These are phyloP conservation scores for Thelaira solivaga DNA, from an alignment of 2,888 invertebrate species.

Conservation along the genomic window DNA sequence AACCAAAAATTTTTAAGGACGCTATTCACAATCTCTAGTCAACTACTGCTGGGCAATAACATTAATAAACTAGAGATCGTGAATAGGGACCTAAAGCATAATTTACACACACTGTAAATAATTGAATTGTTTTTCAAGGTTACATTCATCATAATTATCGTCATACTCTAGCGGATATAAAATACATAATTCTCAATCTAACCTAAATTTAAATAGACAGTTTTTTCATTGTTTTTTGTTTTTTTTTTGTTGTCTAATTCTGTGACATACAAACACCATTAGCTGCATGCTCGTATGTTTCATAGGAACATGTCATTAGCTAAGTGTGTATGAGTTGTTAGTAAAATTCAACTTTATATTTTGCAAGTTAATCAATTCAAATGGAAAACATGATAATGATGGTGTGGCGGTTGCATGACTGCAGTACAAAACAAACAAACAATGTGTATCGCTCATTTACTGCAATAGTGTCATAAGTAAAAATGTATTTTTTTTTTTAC, in stretches of 20 bases:
- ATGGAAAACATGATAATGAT: conserved; percentile 17
- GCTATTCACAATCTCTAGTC: no score
- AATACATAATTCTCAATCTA: conserved; percentile 29
- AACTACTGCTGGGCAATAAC: no score
- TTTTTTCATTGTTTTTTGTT: not conserved
- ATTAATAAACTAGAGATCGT: no score
- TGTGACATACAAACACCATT: conserved; percentile 33
- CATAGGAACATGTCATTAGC: not conserved
- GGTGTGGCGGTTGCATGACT: conserved; percentile 16
- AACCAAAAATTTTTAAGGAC: no score
- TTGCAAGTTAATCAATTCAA: conserved; percentile 16
- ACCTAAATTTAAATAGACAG: conserved; percentile 22
- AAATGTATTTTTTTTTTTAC: no score
- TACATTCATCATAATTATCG: conserved; percentile 36
- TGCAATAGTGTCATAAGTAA: no score
- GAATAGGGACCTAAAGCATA: no score
- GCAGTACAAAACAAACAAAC: no score
- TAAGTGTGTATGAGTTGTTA: not conserved
- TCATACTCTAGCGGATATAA: conserved; percentile 22
- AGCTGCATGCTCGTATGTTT: not conserved
- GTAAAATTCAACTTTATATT: conserved; percentile 35
- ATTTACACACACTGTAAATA: not conserved
- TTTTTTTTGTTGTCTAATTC: not conserved
- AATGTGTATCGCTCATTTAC: not conserved
- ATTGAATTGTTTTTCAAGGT: conserved; percentile 25